Evolutionary conservation across 2,797 vertebrate genomes (phyloP), one percentile per base, ranked within the genome.

Genomic region (Craterocephalus amniculus): DNA sequence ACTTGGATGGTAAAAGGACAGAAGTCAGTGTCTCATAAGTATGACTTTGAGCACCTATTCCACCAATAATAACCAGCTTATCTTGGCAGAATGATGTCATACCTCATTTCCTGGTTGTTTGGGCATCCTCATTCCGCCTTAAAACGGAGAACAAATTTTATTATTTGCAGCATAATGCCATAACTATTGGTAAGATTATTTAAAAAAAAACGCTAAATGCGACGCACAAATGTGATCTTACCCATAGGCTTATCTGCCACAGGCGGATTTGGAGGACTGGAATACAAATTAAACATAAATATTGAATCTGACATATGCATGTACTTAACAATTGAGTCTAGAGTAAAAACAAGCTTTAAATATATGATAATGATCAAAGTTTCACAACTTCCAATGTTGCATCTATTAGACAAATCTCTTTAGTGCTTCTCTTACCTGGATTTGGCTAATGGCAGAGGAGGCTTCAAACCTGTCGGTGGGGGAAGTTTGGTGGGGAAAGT

Each of bases 91-190:
- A 10, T 1, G 1, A 63, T 60, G 18, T 1, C 26, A 1, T 83
- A 94, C 93, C 90, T 93, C 91, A 45, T 79, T 71, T 29, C 70
- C 84, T 29, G 71, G 43, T 16, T 63, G 80, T 72, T 79, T 86
- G 65, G 51, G 18, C 3, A 38, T 3, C 67, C 72, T 91, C 60
- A 61, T 54, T 4, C 68, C 88, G 58, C 68, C 68, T 90, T 59
- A 22, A 69, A 83, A 85, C 16, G 74, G 35, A 86, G 1, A 57
- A 64, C 57, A 74, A 76, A 75, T 10, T 12, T 49, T 22, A 27
- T 2, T 2, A n/a, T n/a, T 45, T n/a, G 20, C 8, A n/a, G 20
- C n/a, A n/a, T 3, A 45, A n/a, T 45, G 43, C 18, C 20, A 45
- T 20, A 9, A 45, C 20, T 4, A 45, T 20, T 9, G 43, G 18